Evolutionary conservation across 2,888 invertebrate species (phyloP).

Genomic region (Dusona sp.): DNA sequence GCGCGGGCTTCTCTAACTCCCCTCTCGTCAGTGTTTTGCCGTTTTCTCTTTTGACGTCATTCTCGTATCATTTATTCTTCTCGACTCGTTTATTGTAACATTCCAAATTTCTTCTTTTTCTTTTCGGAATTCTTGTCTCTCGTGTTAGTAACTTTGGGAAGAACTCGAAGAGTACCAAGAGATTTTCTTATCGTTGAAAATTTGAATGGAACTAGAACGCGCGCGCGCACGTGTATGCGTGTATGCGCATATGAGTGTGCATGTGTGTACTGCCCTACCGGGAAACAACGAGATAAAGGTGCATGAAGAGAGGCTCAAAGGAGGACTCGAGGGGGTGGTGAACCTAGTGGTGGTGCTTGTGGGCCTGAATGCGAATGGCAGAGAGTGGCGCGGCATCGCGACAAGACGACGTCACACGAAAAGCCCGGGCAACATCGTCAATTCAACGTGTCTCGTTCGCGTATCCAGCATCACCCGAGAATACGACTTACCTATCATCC

Average conservation of each 20-base stretch:
- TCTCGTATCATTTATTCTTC: not conserved
- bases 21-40: conserved; percentile 46
- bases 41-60: conserved; percentile 19
- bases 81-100: not conserved
- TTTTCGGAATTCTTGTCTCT: not conserved
- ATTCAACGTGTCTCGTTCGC: conserved; percentile 57
- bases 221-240: not conserved
- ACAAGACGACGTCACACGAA: conserved; percentile 29
- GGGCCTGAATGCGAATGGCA: conserved; percentile 8
- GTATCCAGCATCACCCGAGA: conserved; percentile 32
- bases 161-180: not conserved
- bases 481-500: not conserved
- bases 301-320: conserved; percentile 34
- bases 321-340: conserved; percentile 16
- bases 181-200: conserved; percentile 19
- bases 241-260: not conserved
- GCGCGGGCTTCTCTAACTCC: conserved; percentile 52
- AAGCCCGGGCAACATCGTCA: conserved; percentile 52
- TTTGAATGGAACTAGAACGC: conserved; percentile 43
- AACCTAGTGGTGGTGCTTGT: not conserved
- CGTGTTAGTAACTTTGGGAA: not conserved
- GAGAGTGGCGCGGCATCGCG: conserved; percentile 45
- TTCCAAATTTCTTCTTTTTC: not conserved
- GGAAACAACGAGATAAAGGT: conserved; percentile 20
- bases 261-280: not conserved